Evolutionary conservation across 2,888 invertebrate genomes (phyloP), one percentile per base, ranked within the genome.

Genomic region (Dimorphilus gyrociliatus): DNA sequence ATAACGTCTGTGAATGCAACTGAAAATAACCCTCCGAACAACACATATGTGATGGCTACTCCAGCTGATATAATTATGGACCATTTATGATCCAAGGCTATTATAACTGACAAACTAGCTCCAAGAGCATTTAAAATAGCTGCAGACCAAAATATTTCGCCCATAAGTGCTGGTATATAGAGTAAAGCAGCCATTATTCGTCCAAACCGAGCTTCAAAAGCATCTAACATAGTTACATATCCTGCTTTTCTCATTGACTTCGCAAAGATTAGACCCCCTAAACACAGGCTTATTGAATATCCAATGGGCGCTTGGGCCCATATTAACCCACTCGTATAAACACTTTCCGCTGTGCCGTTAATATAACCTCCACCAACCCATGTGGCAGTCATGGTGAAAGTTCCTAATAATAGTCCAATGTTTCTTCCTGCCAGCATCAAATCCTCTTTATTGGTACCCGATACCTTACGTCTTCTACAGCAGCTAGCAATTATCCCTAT

Each of bases 401-500:
- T 85, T 30, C 90, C 88, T 36, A 92, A 88, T 59, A 90, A 81
- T 31, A 88, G 70, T 4, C 88, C 60, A 25, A 92, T 86, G 55
- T 84, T 86, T 37, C 90, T 71, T 14, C 90, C 88, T 1, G 92
- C 92, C 56, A 92, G 66, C 85, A 92, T 88, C 35, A 90, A 84
- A 64, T 88, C 88, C 66, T 88, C 88, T 59, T 69, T 66, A 14
- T 25, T 33, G 18, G 33, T 30, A 26, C 27, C 48, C 58, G 84
- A 84, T 40, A 65, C 64, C 67, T 88, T 90, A 52, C 84, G 73
- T 21, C 75, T 88, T n/a, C n/a, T n/a, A n/a, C n/a, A n/a, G n/a
- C n/a, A n/a, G n/a, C n/a, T n/a, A 10, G 88, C 90, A 82, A 86
- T 85, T 59, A 92, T 81, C 45, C 90, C 90, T 46, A 92, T 86